Evolutionary conservation across 2,797 vertebrate genomes (phyloP).

Genomic region (Gastrophryne carolinensis): DNA sequence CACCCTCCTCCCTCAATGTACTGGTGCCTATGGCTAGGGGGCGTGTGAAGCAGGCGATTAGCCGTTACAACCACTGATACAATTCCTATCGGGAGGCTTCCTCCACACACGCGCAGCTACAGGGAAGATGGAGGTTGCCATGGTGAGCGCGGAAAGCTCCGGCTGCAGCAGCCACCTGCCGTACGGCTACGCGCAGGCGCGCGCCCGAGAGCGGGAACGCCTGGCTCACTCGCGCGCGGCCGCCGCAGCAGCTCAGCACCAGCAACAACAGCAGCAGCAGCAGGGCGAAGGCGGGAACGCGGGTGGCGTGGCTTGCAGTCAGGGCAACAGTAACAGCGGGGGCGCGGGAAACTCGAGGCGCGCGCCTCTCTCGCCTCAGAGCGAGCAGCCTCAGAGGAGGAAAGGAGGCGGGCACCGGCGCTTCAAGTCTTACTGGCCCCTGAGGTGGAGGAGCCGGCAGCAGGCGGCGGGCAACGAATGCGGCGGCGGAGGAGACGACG

Average conservation of each 20-base stretch:
- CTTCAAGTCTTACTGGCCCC: conserved; percentile 70
- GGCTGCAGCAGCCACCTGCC: conserved; percentile 95
- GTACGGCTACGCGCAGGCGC: conserved; percentile 86
- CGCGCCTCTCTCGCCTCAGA: conserved; percentile 68
- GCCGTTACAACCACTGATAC: not conserved
- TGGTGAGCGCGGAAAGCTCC: conserved; percentile 93
- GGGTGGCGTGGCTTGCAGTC: conserved; percentile 71
- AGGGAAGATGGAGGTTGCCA: conserved; percentile 91
- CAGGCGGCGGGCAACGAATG: conserved; percentile 76
- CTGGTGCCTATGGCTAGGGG: conserved; percentile 29
- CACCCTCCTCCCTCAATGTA: too few relatives aligned
- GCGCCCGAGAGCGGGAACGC: conserved; percentile 83
- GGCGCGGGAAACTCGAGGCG: conserved; percentile 64
- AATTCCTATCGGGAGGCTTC: too few relatives aligned
- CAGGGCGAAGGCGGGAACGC: conserved; percentile 66
- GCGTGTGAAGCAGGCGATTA: not conserved
- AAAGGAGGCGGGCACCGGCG: conserved; percentile 45
- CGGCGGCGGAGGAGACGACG: conserved; percentile 58
- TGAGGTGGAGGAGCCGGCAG: conserved; percentile 75
- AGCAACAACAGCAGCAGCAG: conserved; percentile 69
- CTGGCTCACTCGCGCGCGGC: conserved; percentile 78
- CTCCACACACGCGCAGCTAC: not conserved
- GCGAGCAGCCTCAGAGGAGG: conserved; percentile 25
- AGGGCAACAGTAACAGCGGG: conserved; percentile 65
- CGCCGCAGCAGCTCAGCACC: conserved; percentile 65